These are phyloP conservation scores for Macrochelys suwanniensis DNA, from an alignment of 2,797 vertebrate genomes.

Conservation along the genomic window DNA sequence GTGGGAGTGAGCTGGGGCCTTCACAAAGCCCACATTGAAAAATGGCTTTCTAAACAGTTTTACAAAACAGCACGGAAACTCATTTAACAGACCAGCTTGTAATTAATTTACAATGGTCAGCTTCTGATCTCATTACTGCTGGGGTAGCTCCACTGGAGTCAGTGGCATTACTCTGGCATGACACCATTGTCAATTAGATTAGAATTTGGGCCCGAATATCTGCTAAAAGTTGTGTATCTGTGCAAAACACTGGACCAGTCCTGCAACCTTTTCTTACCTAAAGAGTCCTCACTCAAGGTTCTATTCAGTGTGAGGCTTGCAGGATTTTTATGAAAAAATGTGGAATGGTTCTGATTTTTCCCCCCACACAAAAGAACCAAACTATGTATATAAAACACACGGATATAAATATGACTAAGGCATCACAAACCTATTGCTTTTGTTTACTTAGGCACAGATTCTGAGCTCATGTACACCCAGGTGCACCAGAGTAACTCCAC, in stretches of 20 bases:
- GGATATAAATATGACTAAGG: neutral
- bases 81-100: neutral
- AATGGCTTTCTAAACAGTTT: slow-evolving; percentile 14
- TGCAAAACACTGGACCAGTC: neutral
- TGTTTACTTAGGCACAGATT: neutral
- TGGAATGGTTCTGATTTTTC: neutral
- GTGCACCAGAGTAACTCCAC: neutral
- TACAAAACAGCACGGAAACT: neutral
- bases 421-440: neutral
- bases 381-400: neutral
- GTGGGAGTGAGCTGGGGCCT: neutral
- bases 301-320: neutral
- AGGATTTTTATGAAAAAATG: neutral
- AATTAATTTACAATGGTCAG: slow-evolving; percentile 35
- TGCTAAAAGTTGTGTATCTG: neutral
- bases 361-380: neutral
- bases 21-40: neutral
- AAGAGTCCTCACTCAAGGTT: neutral
- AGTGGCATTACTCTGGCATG: neutral
- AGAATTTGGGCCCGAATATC: neutral
- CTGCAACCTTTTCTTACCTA: neutral
- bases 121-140: neutral
- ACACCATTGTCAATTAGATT: neutral
- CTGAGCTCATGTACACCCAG: neutral
- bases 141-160: neutral